Percentiles rank a stretch among this genome's conserved stretches.
Evolutionary conservation across 2,888 invertebrate genomes (phyloP).

Genomic region (Xestobium rufovillosum): DNA sequence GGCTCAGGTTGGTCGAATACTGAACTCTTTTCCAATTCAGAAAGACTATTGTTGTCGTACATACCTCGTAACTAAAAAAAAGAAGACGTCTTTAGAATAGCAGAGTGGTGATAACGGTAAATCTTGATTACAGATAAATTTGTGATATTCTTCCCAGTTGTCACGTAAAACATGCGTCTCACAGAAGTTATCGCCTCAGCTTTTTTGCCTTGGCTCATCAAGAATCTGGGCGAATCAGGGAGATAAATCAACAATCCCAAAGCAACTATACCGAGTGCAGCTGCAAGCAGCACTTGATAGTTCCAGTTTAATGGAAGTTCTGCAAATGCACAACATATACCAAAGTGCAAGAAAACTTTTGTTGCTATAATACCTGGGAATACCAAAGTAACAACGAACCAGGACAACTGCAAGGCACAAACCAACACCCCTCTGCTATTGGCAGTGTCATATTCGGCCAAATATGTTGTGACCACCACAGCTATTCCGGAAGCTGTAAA

Average conservation of each 20-base stretch:
- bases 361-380: no score
- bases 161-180: no score
- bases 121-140: not conserved
- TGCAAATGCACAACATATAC: no score
- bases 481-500: no score
- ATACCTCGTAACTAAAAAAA: no score
- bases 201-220: not conserved
- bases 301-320: not conserved
- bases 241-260: conserved; percentile 1
- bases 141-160: not conserved
- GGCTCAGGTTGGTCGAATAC: no score
- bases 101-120: no score
- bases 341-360: no score
- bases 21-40: no score
- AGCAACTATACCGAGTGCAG: not conserved
- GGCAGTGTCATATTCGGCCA: not conserved
- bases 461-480: not conserved
- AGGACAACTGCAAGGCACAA: not conserved
- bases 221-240: not conserved
- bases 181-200: not conserved
- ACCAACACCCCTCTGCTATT: not conserved
- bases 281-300: not conserved
- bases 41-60: no score
- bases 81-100: no score
- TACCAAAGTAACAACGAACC: no score